Evolutionary conservation across 1,140 invertebrate genomes (phyloP), one percentile per base, ranked within the genome.

Genomic region (Cheumatopsyche charites): DNA sequence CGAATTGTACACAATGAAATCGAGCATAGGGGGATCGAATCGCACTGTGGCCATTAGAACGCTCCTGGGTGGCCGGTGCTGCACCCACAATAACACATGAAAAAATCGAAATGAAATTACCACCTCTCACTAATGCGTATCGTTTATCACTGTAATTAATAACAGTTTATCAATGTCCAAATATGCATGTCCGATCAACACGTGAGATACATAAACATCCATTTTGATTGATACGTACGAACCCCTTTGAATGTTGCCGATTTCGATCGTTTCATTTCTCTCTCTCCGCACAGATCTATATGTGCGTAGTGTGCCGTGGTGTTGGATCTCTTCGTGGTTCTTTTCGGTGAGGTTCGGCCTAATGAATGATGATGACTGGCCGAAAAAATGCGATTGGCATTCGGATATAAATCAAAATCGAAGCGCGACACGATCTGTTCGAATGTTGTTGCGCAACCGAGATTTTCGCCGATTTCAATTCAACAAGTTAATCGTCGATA

Each of bases 81-180:
- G 55, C 55, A 58, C 55, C 55, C 25, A 25, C 11, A 1, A 55
- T 11, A 58, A 1, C 55, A 23, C 12, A 58, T 58, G 4, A 25
- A 58, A 21, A 58, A 58, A 58, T 25, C 7, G 25, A 11, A 58
- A 58, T 12, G 12, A 58, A 58, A 58, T 25, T 23, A 58, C 55
- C 21, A 26, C 19, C 25, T 23, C 29, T 23, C 68, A 45, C 58
- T 70, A 62, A 62, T 62, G 49, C 58, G 36, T 36, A 70, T 70
- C 55, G 68, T 62, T 45, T 62, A 70, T 70, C 68, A 62, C 58
- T 13, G 68, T 70, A 70, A 70, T 70, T 70, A 70, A 70, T 70
- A 70, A 62, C 68, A 70, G 68, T 70, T 62, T 61, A 70, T 70
- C 68, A 70, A 70, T 43, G 68, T 70, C 68, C 25, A 62, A 70